Base-by-base conservation (phyloP, 2,797 vertebrate genomes). In the Ctenopoma multispine region DNA sequence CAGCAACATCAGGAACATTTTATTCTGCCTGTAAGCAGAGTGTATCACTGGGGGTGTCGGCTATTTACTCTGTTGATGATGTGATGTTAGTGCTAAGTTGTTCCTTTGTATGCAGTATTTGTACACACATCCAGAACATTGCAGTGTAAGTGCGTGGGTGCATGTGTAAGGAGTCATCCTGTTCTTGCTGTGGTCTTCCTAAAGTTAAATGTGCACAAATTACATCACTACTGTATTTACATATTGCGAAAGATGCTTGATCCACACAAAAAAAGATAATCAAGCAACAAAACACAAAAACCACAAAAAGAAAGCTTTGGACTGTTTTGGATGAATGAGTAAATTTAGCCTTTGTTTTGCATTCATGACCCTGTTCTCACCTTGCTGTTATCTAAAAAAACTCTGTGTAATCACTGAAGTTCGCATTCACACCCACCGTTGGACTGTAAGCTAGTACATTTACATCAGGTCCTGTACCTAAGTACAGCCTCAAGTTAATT, bases 51-150 rank as follows among this genome's bases (percentile, higher is more conserved):
- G 48, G 27, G 56, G 55, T 18, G 27, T 4, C 12, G 27, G 27
- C 21, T 66, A 18, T 61, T 66, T 69, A 65, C 23, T 62, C n/a
- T 48, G 72, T 72, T 69, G n/a, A n/a, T n/a, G n/a, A n/a, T 55
- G 57, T 61, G 18, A 50, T 51, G 23, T 29, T 17, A 18, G 3
- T 20, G 29, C 48, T 14, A 6, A 24, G 47, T 5, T 23, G 41
- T 48, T 47, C 20, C 14, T 48, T 10, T 29, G 24, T 14, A n/a
- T 10, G 9, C 1, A 5, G 9, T 41, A 31, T 36, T 18, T 24
- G 49, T 47, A 11, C 23, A 0, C 44, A 55, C 63, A 46, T 74
- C 23, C 34, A 44, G 63, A 55, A 70, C 63, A 70, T 57, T 34
- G 36, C 40, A 2, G 6, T 7, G 18, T 13, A 51, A 20, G 24